Evolutionary conservation across 1,140 invertebrate species (phyloP).

Genomic region (Calephelis nemesis): DNA sequence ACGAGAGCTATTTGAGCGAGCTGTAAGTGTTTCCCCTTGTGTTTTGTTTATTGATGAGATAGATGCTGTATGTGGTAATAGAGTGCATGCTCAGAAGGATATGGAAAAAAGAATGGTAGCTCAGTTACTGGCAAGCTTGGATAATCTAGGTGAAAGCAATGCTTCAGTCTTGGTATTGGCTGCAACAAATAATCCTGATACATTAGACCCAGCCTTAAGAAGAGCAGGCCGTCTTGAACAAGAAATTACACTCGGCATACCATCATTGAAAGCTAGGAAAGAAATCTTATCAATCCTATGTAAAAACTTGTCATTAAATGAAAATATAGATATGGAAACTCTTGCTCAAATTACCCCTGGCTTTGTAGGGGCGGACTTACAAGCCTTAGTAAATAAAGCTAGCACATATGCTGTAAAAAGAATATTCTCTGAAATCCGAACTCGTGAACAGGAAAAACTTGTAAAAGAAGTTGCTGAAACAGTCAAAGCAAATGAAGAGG

Average conservation of each 20-base stretch:
- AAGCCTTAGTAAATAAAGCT: slow-evolving; percentile 91
- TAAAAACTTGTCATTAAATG: slow-evolving; percentile 85
- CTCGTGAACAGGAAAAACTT: slow-evolving; percentile 38
- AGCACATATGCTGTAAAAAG: slow-evolving; percentile 90
- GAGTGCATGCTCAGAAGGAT: slow-evolving; percentile 93
- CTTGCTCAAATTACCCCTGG: slow-evolving; percentile 94
- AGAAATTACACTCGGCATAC: slow-evolving; percentile 96
- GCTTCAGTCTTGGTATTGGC: slow-evolving; percentile 93
- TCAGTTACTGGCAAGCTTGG: slow-evolving; percentile 93
- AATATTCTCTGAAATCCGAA: slow-evolving; percentile 60
- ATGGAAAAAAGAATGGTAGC: slow-evolving; percentile 97
- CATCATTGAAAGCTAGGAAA: slow-evolving; percentile 88
- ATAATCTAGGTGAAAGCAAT: slow-evolving; percentile 86
- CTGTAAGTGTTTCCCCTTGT: slow-evolving; percentile 86
- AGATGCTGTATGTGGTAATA: slow-evolving; percentile 92
- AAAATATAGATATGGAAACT: slow-evolving; percentile 84
- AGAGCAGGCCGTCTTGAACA: slow-evolving; percentile 95
- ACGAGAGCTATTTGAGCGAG: slow-evolving; percentile 93
- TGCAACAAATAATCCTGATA: slow-evolving; percentile 96
- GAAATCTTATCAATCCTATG: slow-evolving; percentile 87
- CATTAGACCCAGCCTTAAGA: slow-evolving; percentile 94
- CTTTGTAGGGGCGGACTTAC: slow-evolving; percentile 97
- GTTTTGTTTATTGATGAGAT: slow-evolving; percentile 97
- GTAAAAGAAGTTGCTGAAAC: slow-evolving; percentile 32
- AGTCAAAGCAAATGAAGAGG: slow-evolving; percentile 35